These are phyloP conservation scores for Orchestes rusci DNA, from an alignment of 2,888 invertebrate species.

Conservation along the genomic window DNA sequence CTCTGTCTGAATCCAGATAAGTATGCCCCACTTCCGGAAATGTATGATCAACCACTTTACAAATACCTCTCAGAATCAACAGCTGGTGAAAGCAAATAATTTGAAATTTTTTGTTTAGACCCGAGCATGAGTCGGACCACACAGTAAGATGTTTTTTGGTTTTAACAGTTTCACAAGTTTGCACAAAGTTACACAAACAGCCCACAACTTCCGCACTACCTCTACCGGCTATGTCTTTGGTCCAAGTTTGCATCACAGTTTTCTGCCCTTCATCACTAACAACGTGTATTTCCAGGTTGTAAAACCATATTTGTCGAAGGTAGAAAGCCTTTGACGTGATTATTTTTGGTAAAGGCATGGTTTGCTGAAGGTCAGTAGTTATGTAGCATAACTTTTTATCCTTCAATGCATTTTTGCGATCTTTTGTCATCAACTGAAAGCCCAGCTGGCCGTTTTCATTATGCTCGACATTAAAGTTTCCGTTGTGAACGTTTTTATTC, in stretches of 20 bases:
- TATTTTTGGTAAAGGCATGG: neutral
- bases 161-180: neutral
- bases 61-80: constrained; percentile 4
- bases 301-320: neutral
- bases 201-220: neutral
- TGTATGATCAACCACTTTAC: constrained; percentile 13
- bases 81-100: constrained; percentile 13
- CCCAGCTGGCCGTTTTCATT: no score
- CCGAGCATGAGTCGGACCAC: neutral
- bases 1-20: constrained; percentile 34
- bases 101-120: constrained; percentile 14
- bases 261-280: neutral
- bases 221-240: neutral
- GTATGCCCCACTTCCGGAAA: constrained; percentile 19
- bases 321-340: neutral
- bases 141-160: neutral
- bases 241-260: neutral
- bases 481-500: no score
- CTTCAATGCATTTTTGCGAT: neutral
- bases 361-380: neutral
- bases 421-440: neutral
- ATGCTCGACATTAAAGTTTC: no score
- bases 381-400: no score
- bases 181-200: neutral
- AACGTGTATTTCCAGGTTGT: neutral